Evolutionary conservation across 2,113 vertebrate genomes (phyloP).

Genomic region (Tychaedon coryphoeus): DNA sequence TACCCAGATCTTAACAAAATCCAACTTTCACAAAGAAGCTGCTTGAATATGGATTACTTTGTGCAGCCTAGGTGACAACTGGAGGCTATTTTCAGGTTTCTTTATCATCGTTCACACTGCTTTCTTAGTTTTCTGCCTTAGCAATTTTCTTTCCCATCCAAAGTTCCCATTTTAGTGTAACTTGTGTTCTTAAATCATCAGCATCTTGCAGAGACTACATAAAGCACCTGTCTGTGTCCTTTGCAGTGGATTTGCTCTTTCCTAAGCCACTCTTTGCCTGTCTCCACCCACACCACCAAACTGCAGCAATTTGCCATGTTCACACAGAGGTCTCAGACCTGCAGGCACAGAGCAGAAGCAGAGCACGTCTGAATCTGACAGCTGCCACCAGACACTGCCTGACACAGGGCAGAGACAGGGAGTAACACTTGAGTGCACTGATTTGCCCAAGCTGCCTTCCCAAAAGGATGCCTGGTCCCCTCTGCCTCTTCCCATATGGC

Average conservation of each 20-base stretch:
- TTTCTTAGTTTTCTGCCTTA: slow-evolving; percentile 1
- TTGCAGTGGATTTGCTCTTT: not conserved
- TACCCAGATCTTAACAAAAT: slow-evolving; percentile 27
- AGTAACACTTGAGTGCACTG: not conserved
- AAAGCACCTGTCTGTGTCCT: not conserved
- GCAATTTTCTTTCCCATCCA: not conserved
- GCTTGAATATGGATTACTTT: slow-evolving; percentile 36
- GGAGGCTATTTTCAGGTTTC: slow-evolving; percentile 24
- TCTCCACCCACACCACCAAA: not conserved
- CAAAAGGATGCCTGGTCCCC: not conserved
- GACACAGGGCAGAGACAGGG: not conserved
- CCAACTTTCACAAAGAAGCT: not conserved
- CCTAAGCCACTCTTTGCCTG: not conserved
- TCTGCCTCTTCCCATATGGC: slow-evolving; percentile 17
- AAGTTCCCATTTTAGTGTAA: not conserved
- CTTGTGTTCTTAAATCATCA: not conserved
- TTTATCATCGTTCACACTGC: not conserved
- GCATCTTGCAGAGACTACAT: not conserved
- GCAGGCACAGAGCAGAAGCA: not conserved
- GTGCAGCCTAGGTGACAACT: slow-evolving; percentile 13
- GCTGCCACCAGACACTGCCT: not conserved
- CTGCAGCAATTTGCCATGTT: not conserved
- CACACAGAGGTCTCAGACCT: not conserved
- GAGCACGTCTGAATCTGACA: not conserved
- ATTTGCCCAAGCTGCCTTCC: slow-evolving; percentile 15